Conservation (phyloP, 2,797 vertebrate genomes). For the Danio kyathit region DNA sequence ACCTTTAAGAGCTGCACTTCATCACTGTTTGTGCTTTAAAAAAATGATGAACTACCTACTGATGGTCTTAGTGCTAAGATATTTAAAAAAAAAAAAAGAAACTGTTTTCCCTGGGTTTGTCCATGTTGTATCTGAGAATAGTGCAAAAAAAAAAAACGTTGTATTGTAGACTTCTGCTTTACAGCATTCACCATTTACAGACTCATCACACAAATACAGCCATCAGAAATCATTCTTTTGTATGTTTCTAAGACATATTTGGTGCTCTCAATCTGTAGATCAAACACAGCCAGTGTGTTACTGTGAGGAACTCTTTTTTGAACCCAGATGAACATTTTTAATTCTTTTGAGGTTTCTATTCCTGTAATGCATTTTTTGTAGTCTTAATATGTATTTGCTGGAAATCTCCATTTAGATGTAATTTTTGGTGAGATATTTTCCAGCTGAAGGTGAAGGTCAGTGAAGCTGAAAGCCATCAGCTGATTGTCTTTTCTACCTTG, state of each 20-base stretch:
- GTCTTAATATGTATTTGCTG: slow-evolving; percentile 50
- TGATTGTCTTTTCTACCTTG: slow-evolving; percentile 7
- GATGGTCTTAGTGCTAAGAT: slow-evolving; percentile 46
- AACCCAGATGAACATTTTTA: slow-evolving; percentile 41
- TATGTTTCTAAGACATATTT: slow-evolving; percentile 60
- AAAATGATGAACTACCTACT: slow-evolving; percentile 12
- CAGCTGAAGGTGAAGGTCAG: slow-evolving; percentile 41
- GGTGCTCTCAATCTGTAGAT: slow-evolving; percentile 63
- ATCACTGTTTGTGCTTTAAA: slow-evolving; percentile 28
- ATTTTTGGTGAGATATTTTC: slow-evolving; percentile 43
- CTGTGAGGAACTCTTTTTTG: slow-evolving; percentile 61
- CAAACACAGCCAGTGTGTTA: slow-evolving; percentile 41
- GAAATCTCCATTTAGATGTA: slow-evolving; percentile 40
- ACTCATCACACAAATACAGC: slow-evolving; percentile 12
- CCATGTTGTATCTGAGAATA: slow-evolving; percentile 31
- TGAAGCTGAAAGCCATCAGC: slow-evolving; percentile 47
- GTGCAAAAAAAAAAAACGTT: slow-evolving; percentile 4
- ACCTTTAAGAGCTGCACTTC: slow-evolving; percentile 13
- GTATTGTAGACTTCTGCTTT: slow-evolving; percentile 19
- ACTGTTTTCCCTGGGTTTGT: slow-evolving; percentile 27
- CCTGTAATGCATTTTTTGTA: slow-evolving; percentile 62
- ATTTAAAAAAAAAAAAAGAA: slow-evolving; percentile 22
- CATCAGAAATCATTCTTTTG: slow-evolving; percentile 48
- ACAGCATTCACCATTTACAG: slow-evolving; percentile 22
- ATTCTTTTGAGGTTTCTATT: slow-evolving; percentile 65